Percentiles rank a stretch among this genome's conserved stretches.
Conservation (phyloP, 2,113 vertebrate genomes). For the Poeciliopsis prolifica region DNA sequence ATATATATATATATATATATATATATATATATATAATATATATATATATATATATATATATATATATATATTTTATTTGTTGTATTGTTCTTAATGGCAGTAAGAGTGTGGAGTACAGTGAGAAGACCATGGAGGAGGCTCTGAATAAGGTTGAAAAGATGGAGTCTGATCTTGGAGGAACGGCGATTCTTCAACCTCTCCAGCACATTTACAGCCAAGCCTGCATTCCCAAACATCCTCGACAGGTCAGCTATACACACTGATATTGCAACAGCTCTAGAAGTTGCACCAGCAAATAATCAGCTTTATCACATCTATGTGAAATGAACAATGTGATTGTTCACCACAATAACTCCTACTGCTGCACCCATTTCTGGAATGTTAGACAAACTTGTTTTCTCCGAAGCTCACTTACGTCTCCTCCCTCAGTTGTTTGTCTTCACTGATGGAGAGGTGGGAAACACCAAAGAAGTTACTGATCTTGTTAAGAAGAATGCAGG, state of each 20-base stretch:
- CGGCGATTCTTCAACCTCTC: slow-evolving; percentile 81
- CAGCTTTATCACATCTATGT: neutral
- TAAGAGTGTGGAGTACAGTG: slow-evolving; percentile 82
- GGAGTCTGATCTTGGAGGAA: slow-evolving; percentile 79
- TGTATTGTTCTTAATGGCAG: slow-evolving; percentile 56
- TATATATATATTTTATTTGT: too few species aligned
- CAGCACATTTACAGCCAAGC: slow-evolving; percentile 77
- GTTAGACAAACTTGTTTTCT: too few species aligned
- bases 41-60: too few species aligned
- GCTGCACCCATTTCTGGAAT: too few species aligned
- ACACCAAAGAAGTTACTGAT: slow-evolving; percentile 79
- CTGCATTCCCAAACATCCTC: slow-evolving; percentile 71
- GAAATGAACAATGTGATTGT: neutral
- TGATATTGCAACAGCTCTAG: too few species aligned
- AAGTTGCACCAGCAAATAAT: neutral
- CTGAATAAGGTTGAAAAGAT: slow-evolving; percentile 73
- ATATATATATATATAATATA: too few species aligned
- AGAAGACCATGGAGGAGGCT: slow-evolving; percentile 81
- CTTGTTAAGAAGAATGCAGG: slow-evolving; percentile 76
- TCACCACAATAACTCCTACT: neutral
- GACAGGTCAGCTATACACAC: slow-evolving; percentile 75
- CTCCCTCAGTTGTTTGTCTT: slow-evolving; percentile 85
- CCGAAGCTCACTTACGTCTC: neutral
- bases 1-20: too few species aligned
- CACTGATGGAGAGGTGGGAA: slow-evolving; percentile 86